Base-by-base conservation (phyloP, 2,888 invertebrate genomes). In the Idaea aversata region DNA sequence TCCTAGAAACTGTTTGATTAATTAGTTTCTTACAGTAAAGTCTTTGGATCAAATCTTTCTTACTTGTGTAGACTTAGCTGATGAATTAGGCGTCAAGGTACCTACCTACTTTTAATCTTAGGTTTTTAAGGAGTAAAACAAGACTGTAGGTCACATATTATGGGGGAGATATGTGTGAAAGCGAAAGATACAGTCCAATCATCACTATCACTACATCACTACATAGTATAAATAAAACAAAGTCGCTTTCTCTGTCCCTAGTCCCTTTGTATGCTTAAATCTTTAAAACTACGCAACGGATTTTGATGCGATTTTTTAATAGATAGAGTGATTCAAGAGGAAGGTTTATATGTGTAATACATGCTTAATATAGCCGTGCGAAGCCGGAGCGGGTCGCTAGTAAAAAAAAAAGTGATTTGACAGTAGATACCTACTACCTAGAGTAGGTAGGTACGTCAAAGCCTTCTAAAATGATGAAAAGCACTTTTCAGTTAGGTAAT, bases 401-500 rank as follows among this genome's bases (percentile, higher is more conserved):
- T n/a, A 25, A 3, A 25, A 25, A 2, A 25, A 25, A 2, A 25
- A 1, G 25, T 2, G 25, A 25, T 25, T 25, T 25, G 25, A 25
- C 25, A 25, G 25, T 25, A 25, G 25, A 25, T 25, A 25, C 25
- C n/a, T n/a, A 47, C 47, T 47, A 13, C 47, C 15, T n/a, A 16
- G 15, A 16, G 10, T 16, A 58, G 58, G 15, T 15, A 57, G 5
- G 57, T 57, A 63, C 68, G 58, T 66, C 62, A 63, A 63, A 16
- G n/a, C 58, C 6, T 58, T 16, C 58, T 65, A 63, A 69, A 70
- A 67, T 67, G 67, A 70, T 69, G 69, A 70, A 70, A 73, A 69
- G 66, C 66, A 61, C 59, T 61, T 57, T 70, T 65, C 70, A 64
- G 67, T 70, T 72, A 70, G 65, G 70, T 74, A 73, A 75, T 72